Evolutionary conservation across 2,888 invertebrate species (phyloP).

Genomic region (Tenthredo livida): DNA sequence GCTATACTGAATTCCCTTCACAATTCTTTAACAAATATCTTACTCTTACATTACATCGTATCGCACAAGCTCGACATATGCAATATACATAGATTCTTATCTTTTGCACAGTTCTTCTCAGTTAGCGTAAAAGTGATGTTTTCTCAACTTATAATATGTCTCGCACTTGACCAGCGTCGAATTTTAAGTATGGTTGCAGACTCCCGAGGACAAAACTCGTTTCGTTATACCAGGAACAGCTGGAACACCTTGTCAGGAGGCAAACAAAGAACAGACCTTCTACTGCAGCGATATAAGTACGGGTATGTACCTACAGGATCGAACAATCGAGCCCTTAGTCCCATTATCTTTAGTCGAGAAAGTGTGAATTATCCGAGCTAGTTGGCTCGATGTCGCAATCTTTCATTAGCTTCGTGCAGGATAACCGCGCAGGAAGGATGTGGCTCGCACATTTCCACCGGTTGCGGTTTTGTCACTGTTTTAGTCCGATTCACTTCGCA

Average conservation of each 20-base stretch:
- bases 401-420: not conserved
- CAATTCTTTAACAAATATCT: not conserved
- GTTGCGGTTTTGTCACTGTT: slow-evolving; percentile 25
- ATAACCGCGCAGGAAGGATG: slow-evolving; percentile 39
- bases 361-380: slow-evolving; percentile 21
- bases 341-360: slow-evolving; percentile 34
- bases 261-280: slow-evolving; percentile 38
- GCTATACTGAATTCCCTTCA: not conserved
- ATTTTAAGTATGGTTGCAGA: slow-evolving; percentile 35
- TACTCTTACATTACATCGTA: not conserved
- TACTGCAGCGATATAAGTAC: slow-evolving; percentile 36
- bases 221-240: slow-evolving; percentile 41
- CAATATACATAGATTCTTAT: not conserved
- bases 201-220: slow-evolving; percentile 21
- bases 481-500: not conserved
- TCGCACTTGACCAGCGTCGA: slow-evolving; percentile 17
- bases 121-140: not conserved
- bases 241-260: slow-evolving; percentile 38
- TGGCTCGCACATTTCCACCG: slow-evolving; percentile 35
- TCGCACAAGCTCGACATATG: not conserved
- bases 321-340: slow-evolving; percentile 48
- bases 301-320: slow-evolving; percentile 12
- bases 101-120: not conserved
- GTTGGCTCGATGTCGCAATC: slow-evolving; percentile 19
- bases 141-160: slow-evolving; percentile 6